phyloP scores from a whole-genome alignment of 2,113 vertebrate genomes.

The Himantopus leucocephalus region DNA sequence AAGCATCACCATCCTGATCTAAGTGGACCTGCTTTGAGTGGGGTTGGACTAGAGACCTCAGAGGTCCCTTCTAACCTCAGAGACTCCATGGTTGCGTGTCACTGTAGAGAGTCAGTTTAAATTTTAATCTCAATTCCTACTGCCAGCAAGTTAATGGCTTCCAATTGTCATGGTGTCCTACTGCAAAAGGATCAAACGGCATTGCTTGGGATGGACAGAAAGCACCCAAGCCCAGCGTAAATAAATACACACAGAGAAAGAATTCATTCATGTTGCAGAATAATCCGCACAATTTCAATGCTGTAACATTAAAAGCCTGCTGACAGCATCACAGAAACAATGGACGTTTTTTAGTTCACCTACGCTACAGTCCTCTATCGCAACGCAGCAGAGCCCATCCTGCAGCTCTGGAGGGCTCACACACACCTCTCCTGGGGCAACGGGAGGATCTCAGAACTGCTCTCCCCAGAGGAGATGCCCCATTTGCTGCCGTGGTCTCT shows the following conservation, averaged over 20 bases:
- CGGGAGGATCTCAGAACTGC: not conserved
- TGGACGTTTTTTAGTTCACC: accelerated
- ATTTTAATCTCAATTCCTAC: not conserved
- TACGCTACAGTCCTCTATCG: accelerated
- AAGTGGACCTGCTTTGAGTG: too few species aligned
- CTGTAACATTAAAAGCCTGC: not conserved
- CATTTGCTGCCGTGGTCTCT: accelerated
- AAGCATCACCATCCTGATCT: accelerated
- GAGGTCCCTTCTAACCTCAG: not conserved
- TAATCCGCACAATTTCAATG: accelerated
- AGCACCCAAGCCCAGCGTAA: not conserved
- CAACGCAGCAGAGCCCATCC: accelerated
- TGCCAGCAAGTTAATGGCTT: accelerated
- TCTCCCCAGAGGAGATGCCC: not conserved
- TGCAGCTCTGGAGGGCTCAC: accelerated
- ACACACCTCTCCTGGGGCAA: accelerated
- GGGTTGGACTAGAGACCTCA: not conserved
- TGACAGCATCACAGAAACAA: not conserved
- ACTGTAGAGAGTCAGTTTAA: accelerated
- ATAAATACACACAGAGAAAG: not conserved
- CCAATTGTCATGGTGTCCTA: accelerated
- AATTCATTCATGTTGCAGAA: not conserved
- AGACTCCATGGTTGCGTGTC: accelerated
- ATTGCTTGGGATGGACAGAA: not conserved
- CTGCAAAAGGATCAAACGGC: accelerated